Evolutionary conservation across 2,797 vertebrate species (phyloP).

Genomic region (Falco cherrug): DNA sequence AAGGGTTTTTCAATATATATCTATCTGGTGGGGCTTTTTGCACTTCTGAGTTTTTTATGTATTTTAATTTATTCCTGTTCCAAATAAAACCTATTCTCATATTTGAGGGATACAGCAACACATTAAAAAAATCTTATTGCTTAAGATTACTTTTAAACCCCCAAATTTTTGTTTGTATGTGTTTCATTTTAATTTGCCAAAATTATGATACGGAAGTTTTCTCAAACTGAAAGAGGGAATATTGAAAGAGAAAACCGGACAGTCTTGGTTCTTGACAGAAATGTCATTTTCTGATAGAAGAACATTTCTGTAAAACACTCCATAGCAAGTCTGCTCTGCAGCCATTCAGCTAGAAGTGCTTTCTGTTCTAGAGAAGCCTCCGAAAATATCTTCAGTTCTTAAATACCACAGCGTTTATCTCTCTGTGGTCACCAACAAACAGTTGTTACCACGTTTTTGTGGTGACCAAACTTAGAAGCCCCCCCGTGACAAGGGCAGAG

Average conservation of each 20-base stretch:
- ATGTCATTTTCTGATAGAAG: background rate
- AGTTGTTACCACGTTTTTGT: constrained; percentile 47
- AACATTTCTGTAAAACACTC: background rate
- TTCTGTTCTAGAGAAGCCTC: constrained; percentile 41
- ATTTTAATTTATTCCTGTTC: background rate
- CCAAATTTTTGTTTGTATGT: background rate
- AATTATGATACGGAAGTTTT: background rate
- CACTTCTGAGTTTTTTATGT: background rate
- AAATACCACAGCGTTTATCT: constrained; percentile 45
- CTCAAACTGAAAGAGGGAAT: background rate
- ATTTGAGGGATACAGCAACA: background rate
- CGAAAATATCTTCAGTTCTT: constrained; percentile 46
- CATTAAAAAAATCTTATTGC: background rate
- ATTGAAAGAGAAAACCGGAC: background rate
- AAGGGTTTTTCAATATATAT: background rate
- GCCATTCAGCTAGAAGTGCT: background rate
- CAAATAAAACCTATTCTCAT: background rate
- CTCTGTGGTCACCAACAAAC: constrained; percentile 53
- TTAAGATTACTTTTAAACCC: background rate
- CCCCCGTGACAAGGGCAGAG: background rate
- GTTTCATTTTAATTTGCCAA: background rate
- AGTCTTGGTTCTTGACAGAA: background rate
- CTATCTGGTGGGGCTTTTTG: background rate
- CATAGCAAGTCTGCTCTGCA: background rate
- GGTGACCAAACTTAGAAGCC: constrained; percentile 49